A percentile compares a stretch with the other conserved stretches of the same genome.
phyloP scores from a whole-genome alignment of 2,113 vertebrate species.

The Lampris incognitus region DNA sequence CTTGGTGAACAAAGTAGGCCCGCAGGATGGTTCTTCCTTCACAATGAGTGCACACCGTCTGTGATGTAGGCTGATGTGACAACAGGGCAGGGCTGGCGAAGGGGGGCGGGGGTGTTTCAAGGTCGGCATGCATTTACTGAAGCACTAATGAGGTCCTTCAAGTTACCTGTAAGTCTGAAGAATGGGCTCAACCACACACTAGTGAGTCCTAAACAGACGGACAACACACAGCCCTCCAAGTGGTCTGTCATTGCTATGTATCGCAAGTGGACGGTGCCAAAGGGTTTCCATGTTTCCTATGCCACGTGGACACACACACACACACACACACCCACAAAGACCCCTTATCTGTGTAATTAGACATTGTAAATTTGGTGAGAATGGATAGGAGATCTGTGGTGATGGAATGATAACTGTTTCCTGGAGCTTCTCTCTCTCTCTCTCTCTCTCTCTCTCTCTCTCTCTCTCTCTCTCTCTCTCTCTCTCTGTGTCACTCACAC shows the following conservation, averaged over 20 bases:
- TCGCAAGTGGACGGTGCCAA: constrained; percentile 9
- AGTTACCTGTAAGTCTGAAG: constrained; percentile 17
- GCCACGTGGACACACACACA: constrained; percentile 18
- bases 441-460: neutral
- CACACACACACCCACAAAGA: constrained; percentile 8
- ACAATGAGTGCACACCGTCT: neutral
- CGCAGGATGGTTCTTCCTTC: constrained; percentile 23
- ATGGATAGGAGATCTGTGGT: constrained; percentile 38
- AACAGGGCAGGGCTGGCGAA: neutral
- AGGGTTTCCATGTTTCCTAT: constrained; percentile 28
- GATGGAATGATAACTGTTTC: constrained; percentile 66
- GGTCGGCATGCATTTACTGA: constrained; percentile 1
- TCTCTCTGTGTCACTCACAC: neutral
- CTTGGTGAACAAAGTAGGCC: constrained; percentile 55
- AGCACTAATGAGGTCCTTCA: neutral
- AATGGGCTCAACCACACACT: neutral
- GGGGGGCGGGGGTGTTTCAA: neutral
- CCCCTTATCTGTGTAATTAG: constrained; percentile 56
- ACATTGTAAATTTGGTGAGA: constrained; percentile 57
- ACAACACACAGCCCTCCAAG: neutral
- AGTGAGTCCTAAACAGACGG: neutral
- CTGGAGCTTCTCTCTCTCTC: constrained; percentile 44
- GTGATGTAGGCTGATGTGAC: constrained; percentile 4
- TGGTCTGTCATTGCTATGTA: neutral
- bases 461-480: neutral